Evolutionary conservation across 2,888 invertebrate genomes (phyloP).

Genomic region (Nasonia oneida): DNA sequence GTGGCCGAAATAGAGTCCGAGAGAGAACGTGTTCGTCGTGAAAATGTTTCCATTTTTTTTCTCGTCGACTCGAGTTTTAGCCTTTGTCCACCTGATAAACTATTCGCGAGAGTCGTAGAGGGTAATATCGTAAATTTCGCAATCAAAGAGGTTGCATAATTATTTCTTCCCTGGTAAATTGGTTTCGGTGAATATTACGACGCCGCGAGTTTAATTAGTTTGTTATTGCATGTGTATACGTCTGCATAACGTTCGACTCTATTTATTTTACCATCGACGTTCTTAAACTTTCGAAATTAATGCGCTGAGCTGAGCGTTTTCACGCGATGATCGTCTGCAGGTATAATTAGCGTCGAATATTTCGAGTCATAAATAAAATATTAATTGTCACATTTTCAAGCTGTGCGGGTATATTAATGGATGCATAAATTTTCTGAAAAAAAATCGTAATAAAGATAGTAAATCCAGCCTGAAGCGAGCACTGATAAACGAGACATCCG

Average conservation of each 20-base stretch:
- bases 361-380: too few relatives aligned
- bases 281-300: not conserved
- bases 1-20: slow-evolving; percentile 31
- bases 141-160: not conserved
- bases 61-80: not conserved
- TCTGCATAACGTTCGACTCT: not conserved
- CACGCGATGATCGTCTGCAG: too few relatives aligned
- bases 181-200: too few relatives aligned
- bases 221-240: not conserved
- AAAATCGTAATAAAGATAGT: too few relatives aligned
- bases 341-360: too few relatives aligned
- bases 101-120: too few relatives aligned
- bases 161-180: too few relatives aligned
- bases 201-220: not conserved
- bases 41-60: not conserved
- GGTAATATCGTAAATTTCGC: not conserved
- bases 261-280: not conserved
- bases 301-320: not conserved
- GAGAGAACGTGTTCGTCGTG: not conserved
- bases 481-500: too few relatives aligned
- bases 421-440: too few relatives aligned
- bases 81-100: not conserved
- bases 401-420: too few relatives aligned
- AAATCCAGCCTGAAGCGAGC: too few relatives aligned
- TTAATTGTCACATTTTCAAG: too few relatives aligned